Conservation (phyloP, 2,113 vertebrate species). For the Carassius gibelio region DNA sequence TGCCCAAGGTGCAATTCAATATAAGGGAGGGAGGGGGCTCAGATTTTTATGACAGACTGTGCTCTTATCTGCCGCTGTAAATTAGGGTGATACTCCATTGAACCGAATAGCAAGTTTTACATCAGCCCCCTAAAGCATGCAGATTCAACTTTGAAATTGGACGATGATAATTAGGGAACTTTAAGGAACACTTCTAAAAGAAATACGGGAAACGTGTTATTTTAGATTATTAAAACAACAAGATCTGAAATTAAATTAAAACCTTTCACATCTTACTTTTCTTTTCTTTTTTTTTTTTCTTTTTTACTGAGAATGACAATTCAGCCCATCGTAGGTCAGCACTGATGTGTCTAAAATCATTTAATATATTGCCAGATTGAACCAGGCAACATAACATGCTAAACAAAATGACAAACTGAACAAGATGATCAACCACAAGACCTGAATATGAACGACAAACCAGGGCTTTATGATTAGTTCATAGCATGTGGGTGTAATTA, state of each 20-base stretch:
- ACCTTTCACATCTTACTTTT: constrained; percentile 19
- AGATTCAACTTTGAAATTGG: constrained; percentile 86
- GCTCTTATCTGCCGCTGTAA: constrained; percentile 92
- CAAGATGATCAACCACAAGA: constrained; percentile 7
- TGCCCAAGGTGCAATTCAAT: constrained; percentile 97
- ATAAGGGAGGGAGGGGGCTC: constrained; percentile 78
- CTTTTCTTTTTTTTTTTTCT: too few relatives aligned
- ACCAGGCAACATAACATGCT: neutral
- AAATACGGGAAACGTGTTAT: constrained; percentile 49
- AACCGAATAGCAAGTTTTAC: constrained; percentile 90
- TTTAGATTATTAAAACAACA: constrained; percentile 25
- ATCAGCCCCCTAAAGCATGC: constrained; percentile 82
- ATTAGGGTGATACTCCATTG: constrained; percentile 95
- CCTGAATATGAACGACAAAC: constrained; percentile 31
- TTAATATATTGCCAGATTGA: neutral
- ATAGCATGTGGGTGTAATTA: constrained; percentile 50
- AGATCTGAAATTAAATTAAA: constrained; percentile 39
- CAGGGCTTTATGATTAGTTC: constrained; percentile 38
- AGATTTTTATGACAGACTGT: constrained; percentile 87
- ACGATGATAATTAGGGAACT: constrained; percentile 75
- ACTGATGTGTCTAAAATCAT: neutral
- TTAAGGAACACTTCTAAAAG: constrained; percentile 63
- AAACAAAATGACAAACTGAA: constrained; percentile 2
- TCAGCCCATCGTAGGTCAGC: neutral
- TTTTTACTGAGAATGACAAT: neutral